phyloP scores from a whole-genome alignment of 1,140 invertebrate species.

The Goniozus legneri region DNA sequence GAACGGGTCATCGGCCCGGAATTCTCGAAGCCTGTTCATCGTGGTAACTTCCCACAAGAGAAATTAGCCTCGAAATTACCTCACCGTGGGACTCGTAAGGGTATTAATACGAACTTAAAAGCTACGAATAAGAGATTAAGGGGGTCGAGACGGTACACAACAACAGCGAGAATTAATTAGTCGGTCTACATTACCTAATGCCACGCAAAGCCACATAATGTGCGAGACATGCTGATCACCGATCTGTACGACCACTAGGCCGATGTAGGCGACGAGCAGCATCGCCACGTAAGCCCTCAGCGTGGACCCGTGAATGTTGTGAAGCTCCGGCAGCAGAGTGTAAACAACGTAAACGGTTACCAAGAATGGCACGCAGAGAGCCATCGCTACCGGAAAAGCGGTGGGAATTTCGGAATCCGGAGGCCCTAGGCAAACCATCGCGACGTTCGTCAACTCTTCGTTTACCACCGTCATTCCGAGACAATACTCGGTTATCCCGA shows the following conservation, averaged over 20 bases:
- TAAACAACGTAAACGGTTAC: constrained; percentile 67
- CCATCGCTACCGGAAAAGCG: constrained; percentile 40
- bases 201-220: background rate
- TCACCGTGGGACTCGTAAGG: no score
- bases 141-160: background rate
- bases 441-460: no score
- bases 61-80: no score
- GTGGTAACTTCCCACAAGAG: no score
- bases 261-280: constrained; percentile 58
- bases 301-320: constrained; percentile 66
- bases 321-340: constrained; percentile 61
- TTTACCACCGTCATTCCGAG: no score
- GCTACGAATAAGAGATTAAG: no score
- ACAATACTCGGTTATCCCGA: constrained; percentile 30
- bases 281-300: constrained; percentile 64
- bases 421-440: no score
- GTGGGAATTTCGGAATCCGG: constrained; percentile 3
- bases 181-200: no score
- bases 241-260: constrained; percentile 58
- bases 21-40: no score
- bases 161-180: background rate
- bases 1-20: no score
- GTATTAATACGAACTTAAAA: no score
- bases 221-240: background rate
- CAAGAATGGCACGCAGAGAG: constrained; percentile 66